Evolutionary conservation across 2,797 vertebrate genomes (phyloP).

Genomic region (Enteromius treurensis): DNA sequence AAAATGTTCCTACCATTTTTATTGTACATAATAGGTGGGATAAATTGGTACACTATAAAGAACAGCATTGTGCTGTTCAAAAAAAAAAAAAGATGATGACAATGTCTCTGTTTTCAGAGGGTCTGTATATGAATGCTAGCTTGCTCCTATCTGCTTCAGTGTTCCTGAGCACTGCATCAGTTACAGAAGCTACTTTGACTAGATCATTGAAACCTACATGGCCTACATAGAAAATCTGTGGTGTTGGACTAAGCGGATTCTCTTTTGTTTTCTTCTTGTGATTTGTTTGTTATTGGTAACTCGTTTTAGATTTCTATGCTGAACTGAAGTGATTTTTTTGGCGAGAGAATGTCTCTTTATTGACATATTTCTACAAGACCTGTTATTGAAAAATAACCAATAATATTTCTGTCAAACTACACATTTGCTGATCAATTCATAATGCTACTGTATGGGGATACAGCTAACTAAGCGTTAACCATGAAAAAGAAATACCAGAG

Average conservation of each 20-base stretch:
- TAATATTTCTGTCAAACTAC: constrained; percentile 59
- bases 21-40: constrained; percentile 54
- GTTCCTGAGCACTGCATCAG: constrained; percentile 45
- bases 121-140: constrained; percentile 45
- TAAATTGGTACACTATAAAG: constrained; percentile 32
- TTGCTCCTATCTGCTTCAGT: constrained; percentile 44
- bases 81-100: constrained; percentile 13
- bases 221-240: constrained; percentile 50
- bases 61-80: constrained; percentile 35
- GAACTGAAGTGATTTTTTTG: constrained; percentile 63
- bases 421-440: constrained; percentile 81
- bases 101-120: constrained; percentile 42
- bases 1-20: constrained; percentile 33
- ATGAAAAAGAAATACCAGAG: constrained; percentile 77
- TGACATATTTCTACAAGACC: constrained; percentile 85
- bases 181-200: constrained; percentile 37
- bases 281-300: constrained; percentile 59
- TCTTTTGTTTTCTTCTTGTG: constrained; percentile 53
- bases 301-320: constrained; percentile 59
- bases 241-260: constrained; percentile 38
- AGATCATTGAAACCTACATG: constrained; percentile 41
- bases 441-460: constrained; percentile 81
- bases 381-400: constrained; percentile 77
- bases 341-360: constrained; percentile 82
- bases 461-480: constrained; percentile 81